Evolutionary conservation across 2,888 invertebrate genomes (phyloP).

Genomic region (Apodemia duryi): DNA sequence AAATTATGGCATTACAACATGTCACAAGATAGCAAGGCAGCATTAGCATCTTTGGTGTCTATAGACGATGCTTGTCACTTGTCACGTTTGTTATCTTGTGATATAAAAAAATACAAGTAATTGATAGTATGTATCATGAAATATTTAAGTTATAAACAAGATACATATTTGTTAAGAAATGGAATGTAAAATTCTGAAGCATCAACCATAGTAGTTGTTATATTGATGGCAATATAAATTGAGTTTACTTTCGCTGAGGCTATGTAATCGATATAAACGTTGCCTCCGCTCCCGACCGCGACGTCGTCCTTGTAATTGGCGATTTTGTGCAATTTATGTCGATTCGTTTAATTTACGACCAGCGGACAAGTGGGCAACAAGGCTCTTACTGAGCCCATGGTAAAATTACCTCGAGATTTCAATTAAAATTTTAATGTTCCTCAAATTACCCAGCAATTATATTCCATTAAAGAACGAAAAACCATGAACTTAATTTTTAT

Average conservation of each 20-base stretch:
- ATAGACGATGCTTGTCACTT: no score
- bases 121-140: no score
- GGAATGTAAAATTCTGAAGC: no score
- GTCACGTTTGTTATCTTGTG: no score
- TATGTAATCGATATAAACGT: constrained; percentile 38
- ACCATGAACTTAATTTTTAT: constrained; percentile 43
- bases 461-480: constrained; percentile 55
- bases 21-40: no score
- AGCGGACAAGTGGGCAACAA: constrained; percentile 71
- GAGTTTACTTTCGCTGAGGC: constrained; percentile 52
- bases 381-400: constrained; percentile 38
- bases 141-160: no score
- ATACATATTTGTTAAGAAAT: no score
- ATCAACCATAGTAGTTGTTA: no score
- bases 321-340: constrained; percentile 76
- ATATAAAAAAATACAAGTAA: no score
- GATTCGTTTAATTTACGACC: constrained; percentile 72
- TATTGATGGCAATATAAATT: constrained; percentile 41
- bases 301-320: constrained; percentile 71
- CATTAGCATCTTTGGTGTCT: no score
- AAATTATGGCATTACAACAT: no score
- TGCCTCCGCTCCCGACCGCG: constrained; percentile 42
- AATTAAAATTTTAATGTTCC: constrained; percentile 69
- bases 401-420: constrained; percentile 57
- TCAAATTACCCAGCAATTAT: constrained; percentile 71